Conservation (phyloP, 1,140 invertebrate genomes). For the Xylocopa sonorina region DNA sequence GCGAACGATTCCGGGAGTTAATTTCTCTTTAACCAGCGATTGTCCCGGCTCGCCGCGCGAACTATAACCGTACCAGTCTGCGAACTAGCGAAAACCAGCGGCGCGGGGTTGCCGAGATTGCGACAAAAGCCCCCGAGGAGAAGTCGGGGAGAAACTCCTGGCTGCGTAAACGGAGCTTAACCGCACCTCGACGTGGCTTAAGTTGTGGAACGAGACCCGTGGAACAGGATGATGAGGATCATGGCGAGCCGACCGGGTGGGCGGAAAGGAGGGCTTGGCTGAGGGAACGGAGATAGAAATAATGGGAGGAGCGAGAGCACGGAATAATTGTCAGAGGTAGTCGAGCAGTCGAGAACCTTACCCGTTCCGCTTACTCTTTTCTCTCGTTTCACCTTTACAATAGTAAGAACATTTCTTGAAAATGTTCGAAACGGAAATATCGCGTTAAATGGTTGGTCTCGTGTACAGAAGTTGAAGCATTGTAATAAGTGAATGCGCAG, state of each 20-base stretch:
- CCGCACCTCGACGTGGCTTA: constrained; percentile 58
- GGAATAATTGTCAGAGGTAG: too few relatives aligned
- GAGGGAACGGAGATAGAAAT: background rate
- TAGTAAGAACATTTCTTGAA: background rate
- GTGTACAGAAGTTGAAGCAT: too few relatives aligned
- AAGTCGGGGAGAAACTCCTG: constrained; percentile 73
- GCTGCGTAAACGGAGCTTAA: constrained; percentile 77
- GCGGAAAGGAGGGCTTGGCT: background rate
- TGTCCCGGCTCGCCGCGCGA: constrained; percentile 32
- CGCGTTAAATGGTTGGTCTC: too few relatives aligned
- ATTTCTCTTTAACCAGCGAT: constrained; percentile 42
- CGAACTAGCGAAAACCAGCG: constrained; percentile 36
- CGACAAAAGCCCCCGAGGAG: constrained; percentile 60
- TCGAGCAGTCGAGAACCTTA: too few relatives aligned
- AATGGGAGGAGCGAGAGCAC: background rate
- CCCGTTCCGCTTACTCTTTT: too few relatives aligned
- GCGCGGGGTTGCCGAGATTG: constrained; percentile 40
- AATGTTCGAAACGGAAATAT: too few relatives aligned
- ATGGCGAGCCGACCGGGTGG: background rate
- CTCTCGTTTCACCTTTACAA: too few relatives aligned
- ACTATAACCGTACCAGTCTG: constrained; percentile 43
- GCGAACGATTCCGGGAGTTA: constrained; percentile 27
- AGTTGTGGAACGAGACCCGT: constrained; percentile 36
- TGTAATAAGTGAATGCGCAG: too few relatives aligned
- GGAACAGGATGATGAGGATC: constrained; percentile 43